Evolutionary conservation across 2,797 vertebrate species (phyloP).

Genomic region (Florisuga fusca): DNA sequence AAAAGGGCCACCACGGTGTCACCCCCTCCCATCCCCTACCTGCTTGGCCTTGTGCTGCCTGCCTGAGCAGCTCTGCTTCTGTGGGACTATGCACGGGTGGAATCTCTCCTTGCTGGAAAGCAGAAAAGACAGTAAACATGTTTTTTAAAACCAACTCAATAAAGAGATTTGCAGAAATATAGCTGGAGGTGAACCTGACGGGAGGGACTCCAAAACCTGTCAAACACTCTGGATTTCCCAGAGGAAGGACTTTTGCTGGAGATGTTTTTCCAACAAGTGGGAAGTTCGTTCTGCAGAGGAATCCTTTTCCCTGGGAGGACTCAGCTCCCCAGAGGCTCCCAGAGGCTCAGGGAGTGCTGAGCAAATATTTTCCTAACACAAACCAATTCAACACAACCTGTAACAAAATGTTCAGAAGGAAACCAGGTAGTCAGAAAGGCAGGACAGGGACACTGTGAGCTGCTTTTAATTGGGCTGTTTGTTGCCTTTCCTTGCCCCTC

Average conservation of each 20-base stretch:
- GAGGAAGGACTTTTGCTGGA: neutral
- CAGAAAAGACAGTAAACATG: neutral
- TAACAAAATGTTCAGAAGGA: neutral
- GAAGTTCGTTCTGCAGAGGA: neutral
- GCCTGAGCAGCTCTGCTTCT: neutral
- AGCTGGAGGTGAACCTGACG: neutral
- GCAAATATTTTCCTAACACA: neutral
- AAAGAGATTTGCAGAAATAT: neutral
- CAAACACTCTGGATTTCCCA: neutral
- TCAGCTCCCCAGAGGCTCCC: neutral
- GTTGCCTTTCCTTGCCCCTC: neutral
- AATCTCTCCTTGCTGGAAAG: neutral
- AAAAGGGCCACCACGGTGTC: neutral
- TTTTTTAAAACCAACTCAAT: too few relatives aligned
- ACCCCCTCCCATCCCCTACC: accelerated
- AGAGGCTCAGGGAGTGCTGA: neutral
- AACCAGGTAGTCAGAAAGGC: accelerated
- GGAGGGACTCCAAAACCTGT: neutral
- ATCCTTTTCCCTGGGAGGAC: neutral
- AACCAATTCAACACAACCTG: accelerated
- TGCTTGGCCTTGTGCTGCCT: neutral
- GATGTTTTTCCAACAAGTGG: neutral
- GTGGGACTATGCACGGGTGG: accelerated
- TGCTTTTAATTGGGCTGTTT: neutral
- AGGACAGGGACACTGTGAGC: accelerated